Percentiles rank a stretch among this genome's conserved stretches.
phyloP scores from a whole-genome alignment of 2,113 vertebrate species.

The Peromyscus leucopus region DNA sequence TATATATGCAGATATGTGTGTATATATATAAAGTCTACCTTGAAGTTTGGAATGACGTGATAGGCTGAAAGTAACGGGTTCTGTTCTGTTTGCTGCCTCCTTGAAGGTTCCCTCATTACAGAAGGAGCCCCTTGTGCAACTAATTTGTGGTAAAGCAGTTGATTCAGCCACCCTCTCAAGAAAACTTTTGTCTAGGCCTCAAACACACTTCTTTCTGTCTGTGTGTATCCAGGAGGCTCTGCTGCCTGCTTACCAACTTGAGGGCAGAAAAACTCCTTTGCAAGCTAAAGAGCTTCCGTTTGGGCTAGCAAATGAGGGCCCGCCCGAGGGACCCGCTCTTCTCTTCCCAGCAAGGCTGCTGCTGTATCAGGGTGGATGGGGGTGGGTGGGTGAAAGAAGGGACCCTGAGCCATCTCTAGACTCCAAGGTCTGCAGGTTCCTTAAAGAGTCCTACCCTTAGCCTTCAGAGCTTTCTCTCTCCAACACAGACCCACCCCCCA shows the following conservation, averaged over 20 bases:
- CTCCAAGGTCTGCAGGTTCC: constrained; percentile 54
- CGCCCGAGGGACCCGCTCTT: neutral
- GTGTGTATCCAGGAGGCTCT: constrained; percentile 67
- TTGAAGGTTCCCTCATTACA: constrained; percentile 61
- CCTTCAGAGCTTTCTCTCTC: constrained; percentile 31
- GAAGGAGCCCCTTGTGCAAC: constrained; percentile 59
- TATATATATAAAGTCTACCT: constrained; percentile 33
- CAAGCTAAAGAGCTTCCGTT: constrained; percentile 34
- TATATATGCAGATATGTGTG: neutral
- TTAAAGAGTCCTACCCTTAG: constrained; percentile 61
- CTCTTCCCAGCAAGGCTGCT: fast-evolving
- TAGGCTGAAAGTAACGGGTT: constrained; percentile 73
- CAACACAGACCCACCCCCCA: constrained; percentile 72
- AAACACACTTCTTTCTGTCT: neutral
- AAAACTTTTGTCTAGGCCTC: constrained; percentile 45
- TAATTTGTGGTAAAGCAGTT: constrained; percentile 70
- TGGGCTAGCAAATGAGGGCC: neutral
- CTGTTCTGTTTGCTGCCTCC: neutral
- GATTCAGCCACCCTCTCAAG: neutral
- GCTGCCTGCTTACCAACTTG: constrained; percentile 64
- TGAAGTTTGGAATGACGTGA: constrained; percentile 77
- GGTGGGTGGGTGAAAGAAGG: neutral
- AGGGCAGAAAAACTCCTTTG: constrained; percentile 36
- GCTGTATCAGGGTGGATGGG: neutral
- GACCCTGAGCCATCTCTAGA: constrained; percentile 36